phyloP scores from a whole-genome alignment of 2,113 vertebrate genomes.

The Aythya baeri region DNA sequence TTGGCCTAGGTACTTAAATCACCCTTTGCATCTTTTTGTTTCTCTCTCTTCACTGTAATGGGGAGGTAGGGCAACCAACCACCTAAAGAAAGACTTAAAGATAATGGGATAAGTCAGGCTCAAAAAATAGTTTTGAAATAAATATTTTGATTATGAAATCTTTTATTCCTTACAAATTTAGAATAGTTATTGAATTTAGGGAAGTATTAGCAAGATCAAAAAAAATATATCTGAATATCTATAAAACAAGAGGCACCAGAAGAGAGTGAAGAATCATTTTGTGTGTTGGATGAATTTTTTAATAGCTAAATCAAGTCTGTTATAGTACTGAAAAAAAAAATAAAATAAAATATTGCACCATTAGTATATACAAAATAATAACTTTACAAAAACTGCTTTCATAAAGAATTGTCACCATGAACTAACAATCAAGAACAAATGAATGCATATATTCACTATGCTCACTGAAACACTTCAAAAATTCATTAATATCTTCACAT shows the following conservation, averaged over 20 bases:
- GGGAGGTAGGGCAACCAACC: not conserved
- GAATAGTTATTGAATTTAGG: not conserved
- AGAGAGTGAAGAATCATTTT: not conserved
- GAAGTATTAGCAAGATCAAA: not conserved
- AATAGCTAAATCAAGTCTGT: constrained; percentile 1
- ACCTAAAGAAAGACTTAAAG: not conserved
- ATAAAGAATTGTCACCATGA: constrained; percentile 23
- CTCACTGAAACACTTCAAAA: constrained; percentile 46
- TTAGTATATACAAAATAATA: constrained; percentile 32
- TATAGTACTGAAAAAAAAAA: not conserved
- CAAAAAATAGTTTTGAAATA: not conserved
- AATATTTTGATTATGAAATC: not conserved
- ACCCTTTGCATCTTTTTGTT: not conserved
- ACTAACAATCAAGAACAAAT: constrained; percentile 13
- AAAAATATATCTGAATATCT: not conserved
- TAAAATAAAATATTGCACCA: not conserved
- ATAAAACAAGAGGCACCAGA: not conserved
- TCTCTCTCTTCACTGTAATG: not conserved
- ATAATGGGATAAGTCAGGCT: not conserved
- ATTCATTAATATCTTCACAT: constrained; percentile 9
- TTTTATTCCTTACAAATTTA: not conserved
- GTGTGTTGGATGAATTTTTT: not conserved
- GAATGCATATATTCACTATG: constrained; percentile 1
- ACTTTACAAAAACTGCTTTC: constrained; percentile 3
- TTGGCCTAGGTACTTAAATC: not conserved